Percentiles rank a stretch among this genome's conserved stretches.
Conservation (phyloP, 2,797 vertebrate genomes). For the Bovichtus diacanthus region DNA sequence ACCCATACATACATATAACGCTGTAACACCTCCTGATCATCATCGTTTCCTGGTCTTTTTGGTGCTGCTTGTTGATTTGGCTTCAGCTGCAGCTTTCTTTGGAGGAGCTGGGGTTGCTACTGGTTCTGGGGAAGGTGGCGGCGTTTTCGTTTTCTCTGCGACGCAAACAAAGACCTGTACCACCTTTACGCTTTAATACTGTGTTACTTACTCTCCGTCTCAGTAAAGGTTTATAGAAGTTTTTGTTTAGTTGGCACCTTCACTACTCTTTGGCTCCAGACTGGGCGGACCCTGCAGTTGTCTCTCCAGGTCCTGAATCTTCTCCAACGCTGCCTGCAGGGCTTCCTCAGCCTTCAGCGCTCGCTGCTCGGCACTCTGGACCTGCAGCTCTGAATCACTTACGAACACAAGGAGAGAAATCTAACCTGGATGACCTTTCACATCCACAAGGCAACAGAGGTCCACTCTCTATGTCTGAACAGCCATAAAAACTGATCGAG, state of each 20-base stretch:
- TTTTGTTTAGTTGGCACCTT: constrained; percentile 25
- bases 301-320: constrained; percentile 86
- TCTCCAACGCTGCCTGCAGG: constrained; percentile 85
- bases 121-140: neutral
- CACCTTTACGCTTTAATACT: neutral
- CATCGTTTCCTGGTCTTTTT: constrained; percentile 75
- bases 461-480: neutral
- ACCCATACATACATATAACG: neutral
- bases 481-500: neutral
- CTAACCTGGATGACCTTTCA: neutral
- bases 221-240: neutral
- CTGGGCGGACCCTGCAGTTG: constrained; percentile 63
- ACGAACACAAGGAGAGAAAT: constrained; percentile 11
- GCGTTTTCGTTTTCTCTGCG: constrained; percentile 61
- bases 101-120: constrained; percentile 9
- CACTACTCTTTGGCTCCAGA: constrained; percentile 42
- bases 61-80: constrained; percentile 61
- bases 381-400: constrained; percentile 85
- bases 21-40: constrained; percentile 23
- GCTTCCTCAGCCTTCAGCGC: constrained; percentile 85
- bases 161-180: constrained; percentile 27
- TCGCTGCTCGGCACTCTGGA: constrained; percentile 83
- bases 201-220: neutral
- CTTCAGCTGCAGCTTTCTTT: constrained; percentile 53
- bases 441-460: neutral